Conservation (phyloP, 1,140 invertebrate species). For the Penaeus vannamei region DNA sequence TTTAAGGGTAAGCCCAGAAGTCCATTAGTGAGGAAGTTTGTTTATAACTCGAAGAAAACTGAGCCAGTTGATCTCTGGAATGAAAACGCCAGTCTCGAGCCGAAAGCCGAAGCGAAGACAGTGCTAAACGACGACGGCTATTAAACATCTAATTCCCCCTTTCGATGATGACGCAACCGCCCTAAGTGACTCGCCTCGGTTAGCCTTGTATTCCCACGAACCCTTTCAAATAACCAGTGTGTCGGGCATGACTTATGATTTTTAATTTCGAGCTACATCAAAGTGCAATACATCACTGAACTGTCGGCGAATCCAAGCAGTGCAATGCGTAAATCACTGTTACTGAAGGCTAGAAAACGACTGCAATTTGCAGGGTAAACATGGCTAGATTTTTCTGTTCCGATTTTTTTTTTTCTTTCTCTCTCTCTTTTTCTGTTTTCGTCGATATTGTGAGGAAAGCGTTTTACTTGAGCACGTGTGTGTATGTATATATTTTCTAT, state of each 20-base stretch:
- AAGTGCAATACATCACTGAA: conserved; percentile 60
- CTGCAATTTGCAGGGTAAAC: conserved; percentile 65
- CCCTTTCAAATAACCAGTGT: conserved; percentile 65
- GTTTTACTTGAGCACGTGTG: no score
- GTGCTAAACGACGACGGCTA: conserved; percentile 43
- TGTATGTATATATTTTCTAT: no score
- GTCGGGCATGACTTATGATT: conserved; percentile 65
- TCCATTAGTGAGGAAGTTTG: conserved; percentile 54
- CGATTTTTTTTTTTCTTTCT: conserved; percentile 27
- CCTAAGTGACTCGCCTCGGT: conserved; percentile 23
- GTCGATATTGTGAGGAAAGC: conserved; percentile 52
- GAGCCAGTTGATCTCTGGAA: conserved; percentile 58
- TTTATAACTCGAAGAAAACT: conserved; percentile 58
- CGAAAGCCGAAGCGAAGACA: conserved; percentile 24
- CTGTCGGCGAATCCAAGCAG: conserved; percentile 62
- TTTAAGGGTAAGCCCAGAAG: not conserved
- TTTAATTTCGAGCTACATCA: conserved; percentile 66
- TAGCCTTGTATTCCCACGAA: conserved; percentile 44
- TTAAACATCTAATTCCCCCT: conserved; percentile 33
- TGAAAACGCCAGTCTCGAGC: conserved; percentile 47
- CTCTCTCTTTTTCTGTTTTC: no score
- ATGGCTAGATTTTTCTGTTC: conserved; percentile 56
- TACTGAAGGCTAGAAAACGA: conserved; percentile 63
- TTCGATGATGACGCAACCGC: conserved; percentile 39
- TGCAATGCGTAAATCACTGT: conserved; percentile 61